Evolutionary conservation across 2,888 invertebrate genomes (phyloP), one percentile per base, ranked within the genome.

Genomic region (Ophraella communa): DNA sequence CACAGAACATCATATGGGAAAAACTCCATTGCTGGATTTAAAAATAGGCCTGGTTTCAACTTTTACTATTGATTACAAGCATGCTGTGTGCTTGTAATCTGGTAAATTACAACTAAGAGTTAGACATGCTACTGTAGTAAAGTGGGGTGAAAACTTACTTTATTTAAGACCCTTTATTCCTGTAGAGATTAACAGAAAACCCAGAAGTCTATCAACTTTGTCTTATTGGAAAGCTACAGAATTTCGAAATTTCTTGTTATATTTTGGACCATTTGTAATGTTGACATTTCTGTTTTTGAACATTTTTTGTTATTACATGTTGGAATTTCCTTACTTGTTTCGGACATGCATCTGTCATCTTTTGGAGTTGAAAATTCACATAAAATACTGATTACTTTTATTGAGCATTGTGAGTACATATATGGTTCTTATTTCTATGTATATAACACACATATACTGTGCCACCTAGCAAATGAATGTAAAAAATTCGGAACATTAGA

Each of bases 391-490:
- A 27, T 7, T 8, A 27, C 27, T 27, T 27, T 27, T 8, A 27
- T 27, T 7, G 8, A 27, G 8, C 27, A 27, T 27, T 27, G 27
- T 3, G 7, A 27, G 8, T 27, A 27, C 8, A 27, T 27, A 27
- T 27, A 27, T 27, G 27, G 27, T 7, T 27, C 27, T 11, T 45
- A 66, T 33, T 59, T 59, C 60, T 51, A 51, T 45, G 30, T 63
- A 21, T 63, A 66, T 54, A 66, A 66, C 49, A 49, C 45, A 44
- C 66, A 63, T 59, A 18, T 54, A 18, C 51, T 62, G 35, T 33
- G 33, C 11, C 66, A 66, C 35, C 42, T 64, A 24, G n/a, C 27
- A 47, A 33, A 55, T 18, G 63, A 66, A 17, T 44, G 23, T 47
- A 11, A 21, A 30, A n/a, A 30, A 10, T 66, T 24, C 60, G 66